phyloP scores from a whole-genome alignment of 2,888 invertebrate genomes.

The Netelia fuscicornis region DNA sequence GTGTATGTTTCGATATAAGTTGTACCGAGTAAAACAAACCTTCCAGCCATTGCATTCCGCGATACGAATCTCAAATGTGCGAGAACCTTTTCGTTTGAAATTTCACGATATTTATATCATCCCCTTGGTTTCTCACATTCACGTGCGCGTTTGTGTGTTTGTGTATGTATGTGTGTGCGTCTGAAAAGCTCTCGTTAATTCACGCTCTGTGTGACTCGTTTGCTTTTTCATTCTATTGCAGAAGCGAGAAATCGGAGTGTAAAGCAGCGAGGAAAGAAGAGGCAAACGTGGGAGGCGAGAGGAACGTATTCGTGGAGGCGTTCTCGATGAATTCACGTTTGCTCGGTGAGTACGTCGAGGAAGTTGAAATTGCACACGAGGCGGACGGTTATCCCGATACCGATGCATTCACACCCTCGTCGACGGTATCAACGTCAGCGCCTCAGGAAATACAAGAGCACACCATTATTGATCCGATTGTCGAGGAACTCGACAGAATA shows the following conservation, averaged over 20 bases:
- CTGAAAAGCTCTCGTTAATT: conserved; percentile 44
- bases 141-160: background rate
- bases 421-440: conserved; percentile 31
- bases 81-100: background rate
- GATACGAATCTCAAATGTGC: background rate
- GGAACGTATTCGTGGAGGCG: conserved; percentile 35
- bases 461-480: conserved; percentile 71
- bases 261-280: background rate
- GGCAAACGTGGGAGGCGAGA: conserved; percentile 8
- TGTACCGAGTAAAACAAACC: conserved; percentile 19
- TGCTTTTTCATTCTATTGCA: conserved; percentile 36
- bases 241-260: conserved; percentile 39
- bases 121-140: background rate
- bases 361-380: conserved; percentile 39
- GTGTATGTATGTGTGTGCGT: background rate
- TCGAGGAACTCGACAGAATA: conserved; percentile 73
- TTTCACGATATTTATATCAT: conserved; percentile 35
- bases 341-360: conserved; percentile 49
- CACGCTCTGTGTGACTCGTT: conserved; percentile 4
- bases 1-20: background rate
- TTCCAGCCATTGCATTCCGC: background rate
- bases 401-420: conserved; percentile 26
- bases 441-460: conserved; percentile 51
- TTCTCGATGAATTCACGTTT: conserved; percentile 58
- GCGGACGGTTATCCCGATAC: conserved; percentile 17